Base-by-base conservation (phyloP, 2,888 invertebrate genomes). In the Drosophila bunnanda region DNA sequence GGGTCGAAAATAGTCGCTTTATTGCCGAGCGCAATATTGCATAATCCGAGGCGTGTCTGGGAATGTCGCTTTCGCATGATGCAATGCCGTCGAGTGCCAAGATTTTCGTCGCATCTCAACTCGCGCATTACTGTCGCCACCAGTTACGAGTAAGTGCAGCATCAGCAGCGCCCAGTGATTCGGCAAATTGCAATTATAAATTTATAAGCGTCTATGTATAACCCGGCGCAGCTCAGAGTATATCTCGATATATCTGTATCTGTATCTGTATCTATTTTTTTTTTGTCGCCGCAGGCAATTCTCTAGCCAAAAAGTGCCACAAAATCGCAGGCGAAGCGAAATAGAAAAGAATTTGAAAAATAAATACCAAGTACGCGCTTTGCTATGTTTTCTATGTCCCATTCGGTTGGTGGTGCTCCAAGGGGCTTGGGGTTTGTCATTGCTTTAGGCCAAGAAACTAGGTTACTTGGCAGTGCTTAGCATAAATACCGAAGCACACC, bases 381-480 rank as follows among this genome's bases (percentile, higher is more conserved):
- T 79, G 81, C 86, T 79, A 77, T 77, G 82, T 82, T 79, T 85
- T 82, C 86, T 56, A 66, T 58, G 25, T 41, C 50, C 50, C 50
- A 34, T 22, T 22, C 15, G 15, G 15, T 15, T 5, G 50, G 53
- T 22, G 50, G 17, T 32, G 50, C 15, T 50, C 30, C 10, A 22
- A 22, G 25, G 25, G 41, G 36, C 17, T 6, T 30, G 43, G 34
- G 20, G 12, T 13, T 12, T 36, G 54, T 12, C n/a, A 38, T 9
- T 30, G 62, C 53, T 61, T 52, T 53, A 38, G 67, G 76, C 62
- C 75, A 70, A 68, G 71, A 57, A 88, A 88, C 77, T 86, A 77
- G 83, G 88, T 83, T 86, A 86, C 77, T 86, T 86, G 86, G 84
- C 88, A 83, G 78, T 74, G 85, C 73, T 88, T 80, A 80, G 80